These are phyloP conservation scores for Creontiades dilutus DNA, from an alignment of 2,888 invertebrate genomes.

Conservation along the genomic window DNA sequence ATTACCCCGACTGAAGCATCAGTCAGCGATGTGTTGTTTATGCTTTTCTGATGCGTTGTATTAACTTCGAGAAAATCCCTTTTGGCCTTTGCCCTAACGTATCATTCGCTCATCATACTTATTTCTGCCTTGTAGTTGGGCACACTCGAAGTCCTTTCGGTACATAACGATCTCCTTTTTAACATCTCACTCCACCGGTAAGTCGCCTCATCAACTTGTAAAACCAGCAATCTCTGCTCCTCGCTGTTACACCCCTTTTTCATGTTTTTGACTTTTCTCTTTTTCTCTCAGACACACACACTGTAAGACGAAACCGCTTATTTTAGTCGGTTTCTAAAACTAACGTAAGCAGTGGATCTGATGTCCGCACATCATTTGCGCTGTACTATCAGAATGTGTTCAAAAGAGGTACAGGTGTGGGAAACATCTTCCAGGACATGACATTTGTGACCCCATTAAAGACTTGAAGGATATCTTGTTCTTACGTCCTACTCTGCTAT, in stretches of 20 bases:
- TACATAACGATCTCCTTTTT: constrained; percentile 12
- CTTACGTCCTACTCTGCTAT: too few relatives aligned
- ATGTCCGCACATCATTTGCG: too few relatives aligned
- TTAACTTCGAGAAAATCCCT: constrained; percentile 18
- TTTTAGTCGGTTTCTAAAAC: too few relatives aligned
- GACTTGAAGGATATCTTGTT: too few relatives aligned
- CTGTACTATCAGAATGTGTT: too few relatives aligned
- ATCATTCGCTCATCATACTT: constrained; percentile 31
- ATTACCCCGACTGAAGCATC: background rate
- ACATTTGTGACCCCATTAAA: too few relatives aligned
- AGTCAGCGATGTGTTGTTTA: constrained; percentile 39
- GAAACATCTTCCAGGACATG: too few relatives aligned
- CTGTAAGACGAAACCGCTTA: too few relatives aligned
- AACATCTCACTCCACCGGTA: constrained; percentile 13
- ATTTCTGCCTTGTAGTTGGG: background rate
- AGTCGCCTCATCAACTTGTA: background rate
- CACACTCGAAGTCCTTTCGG: background rate
- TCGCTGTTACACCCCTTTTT: background rate
- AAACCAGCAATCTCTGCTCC: background rate
- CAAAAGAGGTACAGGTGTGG: too few relatives aligned
- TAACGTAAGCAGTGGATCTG: too few relatives aligned
- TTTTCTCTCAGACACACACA: too few relatives aligned
- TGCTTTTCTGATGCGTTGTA: constrained; percentile 51
- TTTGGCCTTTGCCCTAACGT: background rate
- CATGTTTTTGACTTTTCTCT: too few relatives aligned